Evolutionary conservation across 2,888 invertebrate species (phyloP).

Genomic region (Dorcus parallelipipedus): DNA sequence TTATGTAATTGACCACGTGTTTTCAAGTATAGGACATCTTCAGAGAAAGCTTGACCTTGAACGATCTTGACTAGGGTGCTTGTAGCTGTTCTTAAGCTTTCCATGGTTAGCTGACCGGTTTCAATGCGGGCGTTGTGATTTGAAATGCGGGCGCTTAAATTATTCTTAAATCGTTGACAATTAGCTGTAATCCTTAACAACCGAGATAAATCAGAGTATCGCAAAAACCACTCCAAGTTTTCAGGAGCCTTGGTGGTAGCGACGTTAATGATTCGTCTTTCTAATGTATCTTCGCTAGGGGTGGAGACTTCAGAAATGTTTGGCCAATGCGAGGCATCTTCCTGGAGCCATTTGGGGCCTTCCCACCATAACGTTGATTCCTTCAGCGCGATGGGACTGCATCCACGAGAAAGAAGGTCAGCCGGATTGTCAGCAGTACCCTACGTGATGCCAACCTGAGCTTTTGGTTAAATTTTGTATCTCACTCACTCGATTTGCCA

Average conservation of each 20-base stretch:
- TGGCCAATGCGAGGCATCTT: not conserved
- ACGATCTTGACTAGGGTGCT: not conserved
- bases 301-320: not conserved
- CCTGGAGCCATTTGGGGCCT: not conserved
- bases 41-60: not conserved
- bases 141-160: too few species aligned
- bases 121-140: not conserved
- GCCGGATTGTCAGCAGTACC: not conserved
- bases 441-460: not conserved
- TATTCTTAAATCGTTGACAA: too few species aligned
- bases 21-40: not conserved
- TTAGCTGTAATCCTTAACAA: too few species aligned
- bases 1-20: not conserved
- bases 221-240: too few species aligned
- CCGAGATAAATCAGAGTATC: too few species aligned
- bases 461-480: not conserved
- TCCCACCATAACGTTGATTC: not conserved
- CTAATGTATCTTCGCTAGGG: too few species aligned
- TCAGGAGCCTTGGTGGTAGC: too few species aligned
- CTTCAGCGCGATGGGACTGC: too few species aligned
- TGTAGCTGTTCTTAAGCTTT: not conserved
- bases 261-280: too few species aligned
- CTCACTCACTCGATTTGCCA: constrained; percentile 1
- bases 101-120: not conserved
- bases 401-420: not conserved